Evolutionary conservation across 2,797 vertebrate genomes (phyloP).

Genomic region (Hippopotamyrus pictus): DNA sequence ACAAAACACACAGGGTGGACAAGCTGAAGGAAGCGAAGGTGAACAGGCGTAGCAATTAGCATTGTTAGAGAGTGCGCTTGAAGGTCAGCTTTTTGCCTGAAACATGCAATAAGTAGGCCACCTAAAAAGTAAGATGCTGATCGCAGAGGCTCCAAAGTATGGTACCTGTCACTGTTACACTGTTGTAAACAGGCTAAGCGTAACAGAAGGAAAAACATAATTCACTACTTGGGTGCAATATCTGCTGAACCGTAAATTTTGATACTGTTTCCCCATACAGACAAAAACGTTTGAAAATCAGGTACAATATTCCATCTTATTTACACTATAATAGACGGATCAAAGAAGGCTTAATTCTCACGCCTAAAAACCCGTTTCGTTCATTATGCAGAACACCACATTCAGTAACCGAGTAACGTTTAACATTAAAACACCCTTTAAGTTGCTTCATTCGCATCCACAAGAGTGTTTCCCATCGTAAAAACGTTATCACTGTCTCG

Average conservation of each 20-base stretch:
- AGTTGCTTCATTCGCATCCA: neutral
- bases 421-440: neutral
- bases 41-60: neutral
- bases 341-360: neutral
- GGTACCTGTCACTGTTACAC: neutral
- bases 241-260: neutral
- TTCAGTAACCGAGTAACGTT: neutral
- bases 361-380: neutral
- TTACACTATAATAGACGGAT: neutral
- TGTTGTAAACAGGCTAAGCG: neutral
- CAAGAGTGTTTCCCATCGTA: neutral
- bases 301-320: neutral
- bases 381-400: neutral
- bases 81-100: neutral
- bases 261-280: neutral
- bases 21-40: neutral
- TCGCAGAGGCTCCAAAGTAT: neutral
- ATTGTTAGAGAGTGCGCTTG: neutral
- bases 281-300: neutral
- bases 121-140: neutral
- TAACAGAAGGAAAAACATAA: neutral
- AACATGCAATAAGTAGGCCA: neutral
- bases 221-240: neutral
- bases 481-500: neutral
- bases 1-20: neutral